phyloP scores from a whole-genome alignment of 2,113 vertebrate genomes.

The Ascaphus truei region DNA sequence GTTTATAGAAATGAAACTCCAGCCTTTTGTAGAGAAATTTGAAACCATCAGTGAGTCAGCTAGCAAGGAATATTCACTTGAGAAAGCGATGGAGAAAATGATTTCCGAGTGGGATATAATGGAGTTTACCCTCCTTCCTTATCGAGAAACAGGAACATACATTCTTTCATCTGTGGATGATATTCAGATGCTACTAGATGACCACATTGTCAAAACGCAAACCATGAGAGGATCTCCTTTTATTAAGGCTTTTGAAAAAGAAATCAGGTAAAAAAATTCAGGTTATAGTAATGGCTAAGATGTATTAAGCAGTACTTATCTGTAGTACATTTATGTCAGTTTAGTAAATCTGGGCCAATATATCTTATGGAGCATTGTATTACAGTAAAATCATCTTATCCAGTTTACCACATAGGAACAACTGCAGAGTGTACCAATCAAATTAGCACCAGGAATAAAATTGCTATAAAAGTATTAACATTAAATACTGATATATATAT shows the following conservation, averaged over 20 bases:
- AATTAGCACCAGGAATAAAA: no score
- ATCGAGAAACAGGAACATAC: conserved; percentile 72
- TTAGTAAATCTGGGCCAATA: no score
- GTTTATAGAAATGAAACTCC: conserved; percentile 71
- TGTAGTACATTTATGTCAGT: no score
- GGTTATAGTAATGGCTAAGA: no score
- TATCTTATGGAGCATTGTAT: no score
- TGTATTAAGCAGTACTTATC: no score
- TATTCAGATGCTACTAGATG: conserved; percentile 82
- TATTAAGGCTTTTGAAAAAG: conserved; percentile 75
- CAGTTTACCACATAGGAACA: no score
- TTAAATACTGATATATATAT: no score
- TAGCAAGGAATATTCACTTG: conserved; percentile 77
- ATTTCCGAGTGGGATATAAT: conserved; percentile 66
- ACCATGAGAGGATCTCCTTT: conserved; percentile 82
- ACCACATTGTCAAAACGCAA: conserved; percentile 85
- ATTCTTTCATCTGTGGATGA: conserved; percentile 80
- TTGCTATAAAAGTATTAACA: no score
- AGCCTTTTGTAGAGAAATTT: conserved; percentile 61
- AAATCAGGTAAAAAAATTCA: conserved; percentile 67
- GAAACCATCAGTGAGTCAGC: conserved; percentile 76
- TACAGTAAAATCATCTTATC: no score
- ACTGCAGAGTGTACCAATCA: no score
- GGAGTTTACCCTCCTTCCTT: conserved; percentile 71
- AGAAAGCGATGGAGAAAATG: conserved; percentile 84